These are phyloP conservation scores for Phortica okadai DNA, from an alignment of 2,888 invertebrate species.

Conservation along the genomic window DNA sequence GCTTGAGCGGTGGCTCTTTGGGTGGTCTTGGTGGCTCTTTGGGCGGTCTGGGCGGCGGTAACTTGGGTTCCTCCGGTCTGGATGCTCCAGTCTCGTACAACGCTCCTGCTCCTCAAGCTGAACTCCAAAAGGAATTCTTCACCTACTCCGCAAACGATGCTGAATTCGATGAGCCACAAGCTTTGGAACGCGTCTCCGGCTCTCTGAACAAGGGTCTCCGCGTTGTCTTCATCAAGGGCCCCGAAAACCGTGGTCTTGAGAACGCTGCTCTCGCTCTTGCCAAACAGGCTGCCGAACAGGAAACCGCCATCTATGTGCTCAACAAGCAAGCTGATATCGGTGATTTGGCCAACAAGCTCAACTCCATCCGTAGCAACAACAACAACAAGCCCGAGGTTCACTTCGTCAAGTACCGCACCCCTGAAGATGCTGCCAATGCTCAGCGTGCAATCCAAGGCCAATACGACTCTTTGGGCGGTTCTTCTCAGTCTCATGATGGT, in stretches of 20 bases:
- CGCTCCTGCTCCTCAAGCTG: conserved; percentile 65
- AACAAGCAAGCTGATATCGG: conserved; percentile 71
- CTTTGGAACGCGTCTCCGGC: conserved; percentile 54
- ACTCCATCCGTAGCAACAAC: conserved; percentile 60
- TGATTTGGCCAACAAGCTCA: conserved; percentile 66
- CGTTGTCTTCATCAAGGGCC: conserved; percentile 74
- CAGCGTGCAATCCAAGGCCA: conserved; percentile 70
- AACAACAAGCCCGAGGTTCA: conserved; percentile 72
- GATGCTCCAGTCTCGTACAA: conserved; percentile 65
- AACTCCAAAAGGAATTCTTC: conserved; percentile 72
- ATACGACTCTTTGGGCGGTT: conserved; percentile 66
- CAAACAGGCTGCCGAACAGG: conserved; percentile 68
- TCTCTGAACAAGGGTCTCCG: conserved; percentile 70
- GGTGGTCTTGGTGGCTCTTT: conserved; percentile 35
- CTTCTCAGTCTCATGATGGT: conserved; percentile 58
- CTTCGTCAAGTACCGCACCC: conserved; percentile 74
- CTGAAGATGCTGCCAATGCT: conserved; percentile 72
- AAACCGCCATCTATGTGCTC: conserved; percentile 71
- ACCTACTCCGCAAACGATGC: conserved; percentile 72
- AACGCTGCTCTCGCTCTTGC: conserved; percentile 67
- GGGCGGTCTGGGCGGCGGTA: conserved; percentile 36
- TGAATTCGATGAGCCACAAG: conserved; percentile 63
- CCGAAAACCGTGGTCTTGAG: conserved; percentile 69
- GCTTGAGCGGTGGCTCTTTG: not conserved
- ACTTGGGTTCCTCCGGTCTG: conserved; percentile 33